A percentile compares a stretch with the other conserved stretches of the same genome.
These are phyloP conservation scores for Atherinomorus stipes DNA, from an alignment of 2,113 vertebrate genomes.

Conservation along the genomic window DNA sequence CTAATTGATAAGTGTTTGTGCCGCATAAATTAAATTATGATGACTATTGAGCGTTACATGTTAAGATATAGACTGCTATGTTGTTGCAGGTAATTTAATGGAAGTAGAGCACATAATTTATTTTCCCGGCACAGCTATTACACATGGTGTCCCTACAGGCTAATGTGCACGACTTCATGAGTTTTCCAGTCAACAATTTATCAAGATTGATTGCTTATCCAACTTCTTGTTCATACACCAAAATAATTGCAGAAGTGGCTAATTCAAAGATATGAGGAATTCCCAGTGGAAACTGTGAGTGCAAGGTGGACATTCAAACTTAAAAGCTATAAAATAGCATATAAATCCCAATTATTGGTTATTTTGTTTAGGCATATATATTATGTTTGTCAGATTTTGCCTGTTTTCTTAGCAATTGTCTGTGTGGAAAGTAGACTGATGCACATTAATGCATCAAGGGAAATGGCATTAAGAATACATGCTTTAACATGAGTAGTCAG, in stretches of 20 bases:
- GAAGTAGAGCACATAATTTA: slow-evolving; percentile 16
- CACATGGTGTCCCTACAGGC: slow-evolving; percentile 7
- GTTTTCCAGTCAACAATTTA: slow-evolving; percentile 15
- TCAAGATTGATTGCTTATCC: slow-evolving; percentile 49
- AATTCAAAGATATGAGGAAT: slow-evolving; percentile 6
- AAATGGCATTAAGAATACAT: slow-evolving; percentile 8
- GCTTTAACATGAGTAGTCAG: background rate
- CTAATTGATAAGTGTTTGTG: slow-evolving; percentile 50
- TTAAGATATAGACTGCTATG: slow-evolving; percentile 9
- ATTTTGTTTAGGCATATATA: slow-evolving; percentile 32
- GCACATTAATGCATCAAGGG: slow-evolving; percentile 27
- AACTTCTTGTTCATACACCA: slow-evolving; percentile 4
- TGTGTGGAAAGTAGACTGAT: slow-evolving; percentile 1
- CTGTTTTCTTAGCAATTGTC: slow-evolving; percentile 4
- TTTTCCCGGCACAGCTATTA: slow-evolving; percentile 27
- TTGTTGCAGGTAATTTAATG: slow-evolving; percentile 37
- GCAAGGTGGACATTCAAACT: background rate
- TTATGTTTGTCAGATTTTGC: slow-evolving; percentile 21
- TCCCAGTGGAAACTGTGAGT: background rate
- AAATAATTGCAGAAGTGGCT: slow-evolving; percentile 31
- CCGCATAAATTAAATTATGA: slow-evolving; percentile 50
- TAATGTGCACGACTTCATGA: slow-evolving; percentile 35
- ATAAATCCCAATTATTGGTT: slow-evolving; percentile 13
- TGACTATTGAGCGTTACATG: slow-evolving; percentile 9
- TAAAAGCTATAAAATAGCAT: background rate